Evolutionary conservation across 2,797 vertebrate species (phyloP).

Genomic region (Siniperca scherzeri): DNA sequence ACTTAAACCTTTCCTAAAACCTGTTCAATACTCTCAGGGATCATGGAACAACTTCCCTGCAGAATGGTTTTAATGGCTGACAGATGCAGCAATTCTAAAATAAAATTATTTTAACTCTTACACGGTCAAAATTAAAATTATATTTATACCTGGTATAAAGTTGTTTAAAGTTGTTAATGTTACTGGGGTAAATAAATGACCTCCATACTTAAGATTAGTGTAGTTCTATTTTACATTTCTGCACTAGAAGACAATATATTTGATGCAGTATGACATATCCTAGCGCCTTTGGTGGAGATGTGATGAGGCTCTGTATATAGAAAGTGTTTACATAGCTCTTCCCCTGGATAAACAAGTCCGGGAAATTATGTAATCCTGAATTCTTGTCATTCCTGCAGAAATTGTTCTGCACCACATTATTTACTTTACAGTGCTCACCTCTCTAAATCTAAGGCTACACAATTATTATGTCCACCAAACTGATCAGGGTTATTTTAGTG

Average conservation of each 20-base stretch:
- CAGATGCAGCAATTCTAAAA: constrained; percentile 22
- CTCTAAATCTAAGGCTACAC: constrained; percentile 11
- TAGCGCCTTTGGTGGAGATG: constrained; percentile 30
- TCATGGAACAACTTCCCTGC: constrained; percentile 22
- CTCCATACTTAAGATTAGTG: constrained; percentile 1
- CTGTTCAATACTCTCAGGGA: constrained; percentile 11
- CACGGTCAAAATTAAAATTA: background rate
- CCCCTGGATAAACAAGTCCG: constrained; percentile 67
- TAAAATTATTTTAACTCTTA: constrained; percentile 9
- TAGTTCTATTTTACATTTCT: constrained; percentile 8
- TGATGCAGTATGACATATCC: constrained; percentile 29
- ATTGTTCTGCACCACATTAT: constrained; percentile 43
- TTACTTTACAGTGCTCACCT: constrained; percentile 31
- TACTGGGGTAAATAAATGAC: constrained; percentile 2
- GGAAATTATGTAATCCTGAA: constrained; percentile 64
- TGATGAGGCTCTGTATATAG: constrained; percentile 62
- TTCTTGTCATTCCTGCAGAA: constrained; percentile 70
- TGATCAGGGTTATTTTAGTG: background rate
- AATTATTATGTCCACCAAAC: background rate
- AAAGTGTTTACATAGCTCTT: constrained; percentile 68
- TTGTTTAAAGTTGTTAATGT: constrained; percentile 28
- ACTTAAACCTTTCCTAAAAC: constrained; percentile 21
- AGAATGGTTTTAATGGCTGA: constrained; percentile 37
- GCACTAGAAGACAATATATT: constrained; percentile 18
- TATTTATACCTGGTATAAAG: background rate